Evolutionary conservation across 2,888 invertebrate genomes (phyloP), one percentile per base, ranked within the genome.

Genomic region (Luperina testacea): DNA sequence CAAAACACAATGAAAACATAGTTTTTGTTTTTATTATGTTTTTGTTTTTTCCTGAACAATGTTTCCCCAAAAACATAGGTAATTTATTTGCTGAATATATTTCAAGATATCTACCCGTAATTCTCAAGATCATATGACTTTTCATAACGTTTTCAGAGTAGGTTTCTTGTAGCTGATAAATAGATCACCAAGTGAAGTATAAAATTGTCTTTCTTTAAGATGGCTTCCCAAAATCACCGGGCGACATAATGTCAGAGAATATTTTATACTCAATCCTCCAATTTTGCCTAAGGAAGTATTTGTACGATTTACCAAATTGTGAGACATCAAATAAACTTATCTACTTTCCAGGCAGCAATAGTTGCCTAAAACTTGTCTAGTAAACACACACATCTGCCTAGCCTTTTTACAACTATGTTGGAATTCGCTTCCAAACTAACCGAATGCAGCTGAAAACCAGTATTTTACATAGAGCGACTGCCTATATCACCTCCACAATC

Each of bases 141-240:
- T 71, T 63, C 53, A 53, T 61, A 53, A 76, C 59, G n/a, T 17
- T 78, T 65, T 27, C 70, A 45, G 57, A 24, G 64, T 64, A 38
- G 8, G 24, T 75, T 80, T 68, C 24, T 4, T 65, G 53, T 24
- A 77, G 20, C 65, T 67, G 48, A 77, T 11, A 78, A 64, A 57
- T 51, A 63, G 64, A 27, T 32, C 45, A 69, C 64, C 72, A 71
- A 83, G 42, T 61, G 73, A 73, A 65, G 70, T 83, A 70, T 70
- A 67, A 82, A 82, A 73, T 73, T 45, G 27, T 27, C 45, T 72
- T 64, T 38, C 68, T 70, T 70, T 73, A 45, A 65, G 1, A 65
- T 77, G 38, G 71, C 53, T 9, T 67, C 27, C 42, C n/a, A 53
- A 57, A 57, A 63, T 75, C 45, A 63, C 15, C 1, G 15, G 13